Evolutionary conservation across 2,888 invertebrate genomes (phyloP).

Genomic region (Ectemnius lituratus): DNA sequence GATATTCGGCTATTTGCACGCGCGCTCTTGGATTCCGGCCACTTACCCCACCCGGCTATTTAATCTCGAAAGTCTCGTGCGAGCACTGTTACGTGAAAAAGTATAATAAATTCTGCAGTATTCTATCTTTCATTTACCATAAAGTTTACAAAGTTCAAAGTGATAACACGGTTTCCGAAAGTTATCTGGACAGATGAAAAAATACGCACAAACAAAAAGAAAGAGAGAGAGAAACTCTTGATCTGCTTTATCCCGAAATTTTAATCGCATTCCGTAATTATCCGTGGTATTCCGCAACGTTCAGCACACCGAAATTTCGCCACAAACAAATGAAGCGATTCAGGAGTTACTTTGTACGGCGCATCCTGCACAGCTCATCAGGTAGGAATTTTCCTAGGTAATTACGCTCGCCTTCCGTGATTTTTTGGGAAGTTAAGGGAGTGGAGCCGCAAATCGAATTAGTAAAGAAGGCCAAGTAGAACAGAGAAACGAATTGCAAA

Average conservation of each 20-base stretch:
- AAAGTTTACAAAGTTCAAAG: too few relatives aligned
- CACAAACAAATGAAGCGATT: background rate
- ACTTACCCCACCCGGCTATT: background rate
- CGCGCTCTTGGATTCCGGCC: background rate
- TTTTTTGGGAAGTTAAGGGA: too few relatives aligned
- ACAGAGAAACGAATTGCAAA: slow-evolving; percentile 19
- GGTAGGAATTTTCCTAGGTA: too few relatives aligned
- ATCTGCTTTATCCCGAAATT: background rate
- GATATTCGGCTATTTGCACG: background rate
- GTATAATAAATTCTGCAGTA: background rate
- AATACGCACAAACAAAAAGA: too few relatives aligned
- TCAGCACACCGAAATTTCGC: background rate
- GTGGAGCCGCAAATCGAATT: too few relatives aligned
- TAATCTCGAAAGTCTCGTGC: background rate
- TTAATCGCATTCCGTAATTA: background rate
- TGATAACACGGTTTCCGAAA: too few relatives aligned
- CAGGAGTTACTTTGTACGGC: too few relatives aligned
- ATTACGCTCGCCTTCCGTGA: too few relatives aligned
- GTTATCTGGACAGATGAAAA: too few relatives aligned
- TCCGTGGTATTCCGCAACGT: background rate
- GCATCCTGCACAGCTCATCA: too few relatives aligned
- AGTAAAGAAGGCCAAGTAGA: too few relatives aligned
- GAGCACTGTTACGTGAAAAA: background rate
- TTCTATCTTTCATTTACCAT: too few relatives aligned
- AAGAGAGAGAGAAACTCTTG: background rate